These are phyloP conservation scores for Anarhynchus alexandrinus DNA, from an alignment of 2,113 vertebrate species.

Conservation along the genomic window DNA sequence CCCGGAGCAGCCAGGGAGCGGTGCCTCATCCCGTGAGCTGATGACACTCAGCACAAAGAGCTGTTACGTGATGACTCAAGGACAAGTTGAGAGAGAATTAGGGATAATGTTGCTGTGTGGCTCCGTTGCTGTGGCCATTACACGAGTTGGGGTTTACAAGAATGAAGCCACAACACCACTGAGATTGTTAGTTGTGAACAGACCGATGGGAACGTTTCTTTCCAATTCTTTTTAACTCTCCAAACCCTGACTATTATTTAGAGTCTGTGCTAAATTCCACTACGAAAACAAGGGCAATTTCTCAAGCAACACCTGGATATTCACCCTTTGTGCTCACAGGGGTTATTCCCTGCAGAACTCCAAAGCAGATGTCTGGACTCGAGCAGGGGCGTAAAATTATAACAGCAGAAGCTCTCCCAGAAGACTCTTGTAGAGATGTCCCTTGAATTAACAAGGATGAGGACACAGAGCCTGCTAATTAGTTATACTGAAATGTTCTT, in stretches of 20 bases:
- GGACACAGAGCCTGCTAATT: constrained; percentile 41
- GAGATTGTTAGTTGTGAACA: background rate
- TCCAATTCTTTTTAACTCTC: background rate
- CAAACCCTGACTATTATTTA: background rate
- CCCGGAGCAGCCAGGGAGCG: background rate
- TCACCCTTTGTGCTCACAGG: background rate
- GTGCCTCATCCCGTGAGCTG: accelerated
- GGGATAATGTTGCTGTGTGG: background rate
- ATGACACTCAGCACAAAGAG: background rate
- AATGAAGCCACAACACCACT: background rate
- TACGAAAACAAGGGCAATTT: background rate
- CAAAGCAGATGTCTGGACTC: background rate
- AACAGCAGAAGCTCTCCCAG: background rate
- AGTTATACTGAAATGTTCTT: constrained; percentile 48
- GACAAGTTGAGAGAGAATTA: background rate
- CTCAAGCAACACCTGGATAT: background rate
- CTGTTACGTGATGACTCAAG: background rate
- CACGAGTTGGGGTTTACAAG: background rate
- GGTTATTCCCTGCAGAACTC: background rate
- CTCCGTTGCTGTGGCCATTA: background rate
- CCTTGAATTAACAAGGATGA: constrained; percentile 25
- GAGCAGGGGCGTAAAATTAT: background rate
- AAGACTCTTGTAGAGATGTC: background rate
- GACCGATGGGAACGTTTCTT: background rate
- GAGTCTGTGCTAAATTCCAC: background rate